Base-by-base conservation (phyloP, 2,113 vertebrate species). In the Casuarius casuarius region DNA sequence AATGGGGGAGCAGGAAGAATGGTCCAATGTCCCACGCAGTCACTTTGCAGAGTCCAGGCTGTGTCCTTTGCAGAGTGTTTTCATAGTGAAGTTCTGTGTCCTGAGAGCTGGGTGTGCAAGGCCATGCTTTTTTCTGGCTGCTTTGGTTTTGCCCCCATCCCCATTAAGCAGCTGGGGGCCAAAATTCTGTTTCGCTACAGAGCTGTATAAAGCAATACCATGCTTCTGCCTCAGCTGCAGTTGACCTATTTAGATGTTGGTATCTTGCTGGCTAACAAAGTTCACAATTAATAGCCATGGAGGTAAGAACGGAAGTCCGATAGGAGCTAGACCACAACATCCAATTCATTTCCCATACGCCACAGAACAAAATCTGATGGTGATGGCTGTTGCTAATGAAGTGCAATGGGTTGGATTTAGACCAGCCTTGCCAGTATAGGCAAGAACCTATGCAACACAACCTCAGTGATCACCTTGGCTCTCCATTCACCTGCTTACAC, bases 341-440 rank as follows among this genome's bases (percentile, higher is more conserved):
- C 15, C 75, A 90, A 10, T 94, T 95, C 5, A 75, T 95, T 95
- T 91, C 38, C 28, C 25, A 9, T 58, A 62, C 76, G 21, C 48
- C 44, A 83, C 58, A 89, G 7, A 5, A 22, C 31, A 84, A 23
- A 73, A 10, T 67, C 42, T 61, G 63, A 29, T 85, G 59, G 59
- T 87, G 44, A 63, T 91, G 54, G 68, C 35, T 92, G 91, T 88
- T 91, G 63, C 63, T 91, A 42, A 82, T 89, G 26, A 92, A 67
- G 76, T 77, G 38, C 51, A 15, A 29, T 77, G 63, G 31, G 19
- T 40, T 94, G 12, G 70, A 65, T 91, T 61, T 88, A 86, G 42
- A 90, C 65, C 82, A 67, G 66, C 42, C 13, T 38, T 52, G 70
- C 19, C 17, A 33, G 44, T 77, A 42, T n/a, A 74, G 63, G 59